Evolutionary conservation across 2,113 vertebrate species (phyloP).

Genomic region (Mugil cephalus): DNA sequence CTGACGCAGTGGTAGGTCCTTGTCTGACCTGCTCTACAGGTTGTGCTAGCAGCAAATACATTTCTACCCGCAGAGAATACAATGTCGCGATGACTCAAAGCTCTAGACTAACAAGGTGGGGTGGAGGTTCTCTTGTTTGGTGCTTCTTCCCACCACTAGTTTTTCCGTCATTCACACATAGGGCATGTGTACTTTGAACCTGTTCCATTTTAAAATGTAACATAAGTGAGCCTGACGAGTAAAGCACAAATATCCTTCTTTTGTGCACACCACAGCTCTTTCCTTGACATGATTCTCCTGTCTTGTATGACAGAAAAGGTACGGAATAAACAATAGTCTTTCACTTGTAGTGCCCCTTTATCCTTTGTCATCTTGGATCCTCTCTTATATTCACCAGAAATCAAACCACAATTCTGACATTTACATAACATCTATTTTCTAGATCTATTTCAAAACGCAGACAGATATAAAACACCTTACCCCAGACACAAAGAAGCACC

Average conservation of each 20-base stretch:
- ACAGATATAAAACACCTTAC: conserved; percentile 48
- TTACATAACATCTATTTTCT: background rate
- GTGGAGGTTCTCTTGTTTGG: background rate
- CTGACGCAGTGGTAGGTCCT: background rate
- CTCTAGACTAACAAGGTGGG: conserved; percentile 20
- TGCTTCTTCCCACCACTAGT: background rate
- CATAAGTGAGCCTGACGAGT: conserved; percentile 17
- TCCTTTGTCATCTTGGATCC: background rate
- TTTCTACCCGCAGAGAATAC: background rate
- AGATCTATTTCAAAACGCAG: background rate
- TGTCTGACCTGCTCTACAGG: conserved; percentile 26
- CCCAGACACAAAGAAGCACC: conserved; percentile 4
- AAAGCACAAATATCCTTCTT: conserved; percentile 36
- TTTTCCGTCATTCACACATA: conserved; percentile 3
- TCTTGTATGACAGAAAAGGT: conserved; percentile 4
- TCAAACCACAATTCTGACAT: background rate
- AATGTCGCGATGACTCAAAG: conserved; percentile 28
- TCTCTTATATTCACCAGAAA: background rate
- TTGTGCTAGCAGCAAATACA: conserved; percentile 33
- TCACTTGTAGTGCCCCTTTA: background rate
- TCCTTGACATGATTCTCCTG: background rate
- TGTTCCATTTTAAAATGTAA: conserved; percentile 35
- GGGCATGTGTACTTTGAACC: background rate
- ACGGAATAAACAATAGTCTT: background rate
- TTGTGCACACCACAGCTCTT: background rate